These are phyloP conservation scores for Cydia splendana DNA, from an alignment of 1,140 invertebrate species.

Conservation along the genomic window DNA sequence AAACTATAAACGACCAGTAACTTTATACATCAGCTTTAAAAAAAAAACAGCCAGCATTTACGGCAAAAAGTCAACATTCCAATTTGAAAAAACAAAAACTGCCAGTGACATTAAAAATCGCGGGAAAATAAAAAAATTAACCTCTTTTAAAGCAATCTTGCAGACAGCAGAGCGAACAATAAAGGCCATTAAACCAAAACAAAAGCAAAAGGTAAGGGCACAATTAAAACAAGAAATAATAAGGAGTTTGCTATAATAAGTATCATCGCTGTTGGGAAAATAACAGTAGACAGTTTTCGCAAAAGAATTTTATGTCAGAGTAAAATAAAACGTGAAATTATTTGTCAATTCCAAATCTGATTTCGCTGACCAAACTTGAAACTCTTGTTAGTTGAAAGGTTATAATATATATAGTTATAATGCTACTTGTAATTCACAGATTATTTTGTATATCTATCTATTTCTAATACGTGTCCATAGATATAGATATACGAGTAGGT, in stretches of 20 bases:
- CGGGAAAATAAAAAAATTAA: slow-evolving; percentile 32
- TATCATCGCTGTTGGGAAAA: slow-evolving; percentile 66
- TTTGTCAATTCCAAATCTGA: neutral
- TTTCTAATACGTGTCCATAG: no score
- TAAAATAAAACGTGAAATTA: neutral
- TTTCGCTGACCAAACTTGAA: no score
- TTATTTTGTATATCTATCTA: no score
- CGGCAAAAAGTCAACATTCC: slow-evolving; percentile 13
- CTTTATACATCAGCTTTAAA: neutral
- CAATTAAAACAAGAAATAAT: slow-evolving; percentile 80
- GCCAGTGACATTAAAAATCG: slow-evolving; percentile 30
- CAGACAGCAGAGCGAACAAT: slow-evolving; percentile 54
- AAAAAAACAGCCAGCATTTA: slow-evolving; percentile 6
- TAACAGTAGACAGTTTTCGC: slow-evolving; percentile 51
- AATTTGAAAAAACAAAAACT: slow-evolving; percentile 27
- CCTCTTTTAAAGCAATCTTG: slow-evolving; percentile 26
- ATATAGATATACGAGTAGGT: no score
- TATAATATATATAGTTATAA: no score
- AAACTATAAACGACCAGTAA: neutral
- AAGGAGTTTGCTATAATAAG: slow-evolving; percentile 77
- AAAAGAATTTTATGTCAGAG: neutral
- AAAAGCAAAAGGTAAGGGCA: slow-evolving; percentile 78
- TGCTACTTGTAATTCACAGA: no score
- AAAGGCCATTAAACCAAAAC: slow-evolving; percentile 76
- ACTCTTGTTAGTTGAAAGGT: no score